Base-by-base conservation (phyloP, 1,140 invertebrate genomes). In the Danaus plexippus region DNA sequence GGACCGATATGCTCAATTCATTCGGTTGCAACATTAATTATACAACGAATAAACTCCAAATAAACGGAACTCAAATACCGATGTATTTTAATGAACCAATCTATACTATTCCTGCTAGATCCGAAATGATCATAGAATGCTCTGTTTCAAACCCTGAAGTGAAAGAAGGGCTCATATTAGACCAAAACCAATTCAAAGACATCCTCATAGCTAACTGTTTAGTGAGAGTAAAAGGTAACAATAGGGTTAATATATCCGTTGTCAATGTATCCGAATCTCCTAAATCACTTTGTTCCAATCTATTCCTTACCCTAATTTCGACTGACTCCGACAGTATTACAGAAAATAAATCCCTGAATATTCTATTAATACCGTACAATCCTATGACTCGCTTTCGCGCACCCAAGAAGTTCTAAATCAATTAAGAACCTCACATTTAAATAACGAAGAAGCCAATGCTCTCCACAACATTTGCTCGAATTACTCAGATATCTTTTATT, bases 161-260 rank as follows among this genome's bases (percentile, higher is more conserved):
- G 47, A 63, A 59, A 15, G 61, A 63, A 63, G 62, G 65, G 11
- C 1, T 67, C 1, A 51, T 70, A 12, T 9, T 61, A 1, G 57
- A 69, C 43, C 59, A 63, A 60, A n/a, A 42, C 54, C 8, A 3
- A 50, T n/a, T 54, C 52, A 3, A 41, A 66, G 1, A 22, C 11
- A n/a, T 2, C 66, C 8, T 52, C 57, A 61, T 69, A n/a, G 43
- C 63, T 1, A 69, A 69, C 41, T 61, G 57, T 12, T 1, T 62
- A n/a, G 64, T 62, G 9, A 22, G 32, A 12, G 67, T 70, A 8
- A 67, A 67, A 51, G 2, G 43, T 10, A 69, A 69, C 43, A 69
- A 64, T 10, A 48, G 54, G 12, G 7, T 32, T 32, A n/a, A 32
- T 32, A 11, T 64, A 40, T 64, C 61, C 1, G 42, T 63, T 3